Percentiles rank a stretch among this genome's conserved stretches.
Conservation (phyloP, 2,113 vertebrate species). For the Nerophis lumbriciformis region DNA sequence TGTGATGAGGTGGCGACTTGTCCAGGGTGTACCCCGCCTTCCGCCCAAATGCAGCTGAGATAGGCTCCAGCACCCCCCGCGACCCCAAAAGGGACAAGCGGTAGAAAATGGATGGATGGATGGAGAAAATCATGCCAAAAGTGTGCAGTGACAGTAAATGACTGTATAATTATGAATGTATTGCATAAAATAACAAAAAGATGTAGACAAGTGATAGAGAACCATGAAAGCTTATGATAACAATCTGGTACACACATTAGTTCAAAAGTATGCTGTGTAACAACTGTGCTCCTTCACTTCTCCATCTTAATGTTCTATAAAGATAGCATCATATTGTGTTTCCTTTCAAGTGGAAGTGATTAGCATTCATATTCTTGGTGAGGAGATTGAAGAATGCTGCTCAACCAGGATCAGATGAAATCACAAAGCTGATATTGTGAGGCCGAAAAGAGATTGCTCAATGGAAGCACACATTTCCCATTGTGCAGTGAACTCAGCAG, state of each 20-base stretch:
- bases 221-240: slow-evolving; percentile 42
- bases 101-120: too few relatives aligned
- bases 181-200: slow-evolving; percentile 38
- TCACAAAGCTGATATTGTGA: slow-evolving; percentile 29
- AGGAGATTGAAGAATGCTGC: slow-evolving; percentile 40
- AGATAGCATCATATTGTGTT: slow-evolving; percentile 52
- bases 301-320: slow-evolving; percentile 43
- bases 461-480: slow-evolving; percentile 21
- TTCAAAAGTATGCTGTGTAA: slow-evolving; percentile 32
- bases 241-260: slow-evolving; percentile 41
- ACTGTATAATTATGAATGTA: slow-evolving; percentile 26
- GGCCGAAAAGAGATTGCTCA: slow-evolving; percentile 18
- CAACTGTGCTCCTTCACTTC: slow-evolving; percentile 35
- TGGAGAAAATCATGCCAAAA: slow-evolving; percentile 32
- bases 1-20: too few relatives aligned
- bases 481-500: slow-evolving; percentile 16
- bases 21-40: too few relatives aligned
- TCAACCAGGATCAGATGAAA: slow-evolving; percentile 37
- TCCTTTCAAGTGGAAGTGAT: slow-evolving; percentile 41
- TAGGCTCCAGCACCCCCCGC: too few relatives aligned
- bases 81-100: too few relatives aligned
- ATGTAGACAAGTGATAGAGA: slow-evolving; percentile 46
- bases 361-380: slow-evolving; percentile 32
- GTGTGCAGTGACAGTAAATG: slow-evolving; percentile 6
- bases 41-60: too few relatives aligned